Base-by-base conservation (phyloP, 2,113 vertebrate species). In the Mastomys natalensis region DNA sequence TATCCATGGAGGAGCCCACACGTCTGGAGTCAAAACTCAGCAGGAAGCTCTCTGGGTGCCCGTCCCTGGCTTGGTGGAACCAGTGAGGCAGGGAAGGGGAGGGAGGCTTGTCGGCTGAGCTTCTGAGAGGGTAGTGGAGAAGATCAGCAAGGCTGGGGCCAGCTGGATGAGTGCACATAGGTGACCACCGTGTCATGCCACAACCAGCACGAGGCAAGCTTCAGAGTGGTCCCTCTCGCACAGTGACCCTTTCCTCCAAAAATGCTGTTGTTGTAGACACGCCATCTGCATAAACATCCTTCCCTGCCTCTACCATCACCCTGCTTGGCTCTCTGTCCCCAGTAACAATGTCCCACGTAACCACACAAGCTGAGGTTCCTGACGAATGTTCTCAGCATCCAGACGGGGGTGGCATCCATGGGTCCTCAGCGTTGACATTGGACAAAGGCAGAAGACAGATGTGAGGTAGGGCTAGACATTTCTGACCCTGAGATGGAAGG, bases 21-120 rank as follows among this genome's bases (percentile, higher is more conserved):
- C 22, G 64, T 0, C 19, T 37, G 24, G 7, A 21, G 40, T 13
- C 0, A 24, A 48, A 70, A 40, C 53, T 60, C 58, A 48, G 51
- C 48, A 16, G 43, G 11, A 40, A 16, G 13, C 10, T 17, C 40
- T 7, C 81, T 68, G 0, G 72, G 34, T 6, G 2, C 70, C 34
- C 8, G 0, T 51, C 26, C 60, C 17, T 84, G 72, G 55, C 40
- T 48, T 29, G 40, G 22, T 3, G 62, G 43, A 21, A 29, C 11
- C 26, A 12, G 37, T 3, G 26, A 8, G 21, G 5, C 34, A 0
- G 1, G 37, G n/a, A 40, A 48, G 17, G 87, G 37, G 60, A 11
- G 26, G 73, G 78, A 22, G 6, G 66, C 21, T 6, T 34, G 37
- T 51, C 37, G 29, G 45, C 77, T 26, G 55, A 82, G 62, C 82